phyloP scores from a whole-genome alignment of 64 coral and sea anemone species.

The Stichodactyla helianthus region DNA sequence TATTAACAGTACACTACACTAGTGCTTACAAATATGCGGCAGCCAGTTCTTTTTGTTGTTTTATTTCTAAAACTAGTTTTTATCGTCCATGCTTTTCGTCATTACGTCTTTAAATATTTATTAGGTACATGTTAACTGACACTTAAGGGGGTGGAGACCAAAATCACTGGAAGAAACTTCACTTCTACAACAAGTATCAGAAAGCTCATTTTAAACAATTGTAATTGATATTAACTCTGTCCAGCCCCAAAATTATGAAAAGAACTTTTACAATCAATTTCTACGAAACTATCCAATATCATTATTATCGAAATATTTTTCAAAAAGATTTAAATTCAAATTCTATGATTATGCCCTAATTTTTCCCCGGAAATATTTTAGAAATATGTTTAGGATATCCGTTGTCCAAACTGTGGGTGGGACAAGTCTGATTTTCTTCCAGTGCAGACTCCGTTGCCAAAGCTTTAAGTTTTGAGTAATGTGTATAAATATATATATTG shows the following conservation, averaged over 20 bases:
- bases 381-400: no score
- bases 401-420: no score
- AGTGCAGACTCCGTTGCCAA: background rate
- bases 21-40: background rate
- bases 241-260: background rate
- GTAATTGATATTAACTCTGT: no score
- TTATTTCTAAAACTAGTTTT: background rate
- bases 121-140: background rate
- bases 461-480: no score
- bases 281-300: background rate
- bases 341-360: no score
- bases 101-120: background rate
- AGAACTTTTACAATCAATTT: background rate
- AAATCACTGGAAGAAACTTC: background rate
- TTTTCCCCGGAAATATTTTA: no score
- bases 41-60: background rate
- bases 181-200: background rate
- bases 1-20: constrained; percentile 26
- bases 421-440: background rate
- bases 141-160: background rate
- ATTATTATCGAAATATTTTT: background rate
- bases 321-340: no score
- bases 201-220: no score
- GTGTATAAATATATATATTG: background rate
- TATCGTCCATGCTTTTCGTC: constrained; percentile 17